Evolutionary conservation across 2,113 vertebrate genomes (phyloP).

Genomic region (Pomatorhinus ruficollis): DNA sequence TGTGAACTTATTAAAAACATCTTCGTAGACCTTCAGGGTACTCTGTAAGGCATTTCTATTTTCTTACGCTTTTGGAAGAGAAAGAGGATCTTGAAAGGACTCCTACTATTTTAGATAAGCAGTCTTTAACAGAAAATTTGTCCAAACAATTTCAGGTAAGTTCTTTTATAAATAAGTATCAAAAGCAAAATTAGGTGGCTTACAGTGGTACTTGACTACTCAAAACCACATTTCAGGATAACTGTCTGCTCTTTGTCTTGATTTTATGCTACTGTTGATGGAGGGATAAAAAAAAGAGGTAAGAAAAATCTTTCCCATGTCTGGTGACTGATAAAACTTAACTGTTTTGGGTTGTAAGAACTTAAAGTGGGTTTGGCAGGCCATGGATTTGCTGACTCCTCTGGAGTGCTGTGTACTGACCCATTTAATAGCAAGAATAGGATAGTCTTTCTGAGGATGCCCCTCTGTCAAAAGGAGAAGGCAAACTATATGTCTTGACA

Average conservation of each 20-base stretch:
- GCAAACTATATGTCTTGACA: background rate
- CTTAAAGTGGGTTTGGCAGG: background rate
- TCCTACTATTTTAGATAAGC: background rate
- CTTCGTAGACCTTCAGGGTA: constrained; percentile 21
- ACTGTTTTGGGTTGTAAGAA: background rate
- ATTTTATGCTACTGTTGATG: background rate
- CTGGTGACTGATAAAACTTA: background rate
- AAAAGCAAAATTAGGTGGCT: background rate
- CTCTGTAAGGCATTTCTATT: constrained; percentile 30
- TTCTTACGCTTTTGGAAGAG: background rate
- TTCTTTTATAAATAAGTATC: background rate
- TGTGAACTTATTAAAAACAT: constrained; percentile 38
- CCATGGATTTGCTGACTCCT: background rate
- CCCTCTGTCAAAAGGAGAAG: background rate
- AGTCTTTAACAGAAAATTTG: background rate
- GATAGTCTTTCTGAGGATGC: background rate
- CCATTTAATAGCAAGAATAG: background rate
- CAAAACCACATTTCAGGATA: background rate
- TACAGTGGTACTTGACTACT: background rate
- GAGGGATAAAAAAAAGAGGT: background rate
- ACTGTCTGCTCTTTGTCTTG: background rate
- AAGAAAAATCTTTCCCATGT: background rate
- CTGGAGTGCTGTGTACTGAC: background rate
- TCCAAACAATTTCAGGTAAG: background rate
- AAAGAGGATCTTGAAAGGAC: background rate